These are phyloP conservation scores for Stenotaenia linearis DNA, from an alignment of 2,888 invertebrate genomes.

Conservation along the genomic window DNA sequence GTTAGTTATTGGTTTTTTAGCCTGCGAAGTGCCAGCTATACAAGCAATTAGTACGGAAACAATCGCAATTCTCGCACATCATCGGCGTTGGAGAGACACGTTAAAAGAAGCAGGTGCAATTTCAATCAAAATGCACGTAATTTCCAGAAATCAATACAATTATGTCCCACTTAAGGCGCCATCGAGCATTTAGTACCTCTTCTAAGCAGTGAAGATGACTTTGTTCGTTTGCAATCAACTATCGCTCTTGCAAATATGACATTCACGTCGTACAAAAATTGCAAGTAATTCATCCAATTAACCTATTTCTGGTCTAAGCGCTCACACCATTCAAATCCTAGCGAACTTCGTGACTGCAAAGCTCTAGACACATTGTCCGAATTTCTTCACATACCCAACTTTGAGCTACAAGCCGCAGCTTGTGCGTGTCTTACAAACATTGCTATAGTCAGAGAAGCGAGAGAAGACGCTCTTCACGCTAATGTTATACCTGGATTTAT, in stretches of 20 bases:
- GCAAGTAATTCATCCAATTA: background rate
- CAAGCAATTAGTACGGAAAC: background rate
- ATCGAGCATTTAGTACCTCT: background rate
- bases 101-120: background rate
- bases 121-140: no score
- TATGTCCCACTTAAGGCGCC: background rate
- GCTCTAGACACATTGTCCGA: background rate
- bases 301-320: background rate
- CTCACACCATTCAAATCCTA: background rate
- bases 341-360: background rate
- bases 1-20: background rate
- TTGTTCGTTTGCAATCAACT: background rate
- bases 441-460: background rate
- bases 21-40: background rate
- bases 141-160: no score
- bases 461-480: background rate
- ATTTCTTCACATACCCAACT: background rate
- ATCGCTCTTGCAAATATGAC: background rate
- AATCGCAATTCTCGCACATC: background rate
- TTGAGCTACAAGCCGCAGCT: slow-evolving; percentile 24
- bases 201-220: background rate
- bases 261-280: background rate
- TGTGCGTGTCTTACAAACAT: slow-evolving; percentile 2
- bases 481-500: slow-evolving; percentile 15
- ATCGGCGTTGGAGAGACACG: background rate